Percentiles rank a stretch among this genome's conserved stretches.
Conservation (phyloP, 2,797 vertebrate genomes). For the Austrolebias charrua region DNA sequence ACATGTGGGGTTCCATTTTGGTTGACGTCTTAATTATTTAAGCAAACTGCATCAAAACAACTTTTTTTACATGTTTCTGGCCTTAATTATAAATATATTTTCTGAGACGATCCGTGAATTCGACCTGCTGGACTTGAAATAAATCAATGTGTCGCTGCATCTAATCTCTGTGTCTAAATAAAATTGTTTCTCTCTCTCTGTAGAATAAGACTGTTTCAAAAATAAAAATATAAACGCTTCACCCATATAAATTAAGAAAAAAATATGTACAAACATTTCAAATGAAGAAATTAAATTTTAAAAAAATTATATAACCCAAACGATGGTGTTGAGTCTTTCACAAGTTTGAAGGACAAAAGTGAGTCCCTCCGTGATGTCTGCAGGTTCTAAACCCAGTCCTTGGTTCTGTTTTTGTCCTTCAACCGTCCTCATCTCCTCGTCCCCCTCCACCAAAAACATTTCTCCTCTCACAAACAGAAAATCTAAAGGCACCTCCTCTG, state of each 20-base stretch:
- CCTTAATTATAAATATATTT: neutral
- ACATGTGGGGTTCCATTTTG: slow-evolving; percentile 27
- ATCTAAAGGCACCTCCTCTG: slow-evolving; percentile 26
- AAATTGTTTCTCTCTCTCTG: slow-evolving; percentile 32
- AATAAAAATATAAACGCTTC: slow-evolving; percentile 53
- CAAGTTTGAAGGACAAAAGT: slow-evolving; percentile 43
- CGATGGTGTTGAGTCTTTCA: slow-evolving; percentile 65
- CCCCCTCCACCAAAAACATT: slow-evolving; percentile 16
- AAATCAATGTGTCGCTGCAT: neutral
- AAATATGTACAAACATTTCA: slow-evolving; percentile 79
- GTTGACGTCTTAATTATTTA: slow-evolving; percentile 1
- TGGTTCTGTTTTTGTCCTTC: slow-evolving; percentile 19
- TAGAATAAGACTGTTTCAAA: slow-evolving; percentile 17
- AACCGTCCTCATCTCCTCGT: slow-evolving; percentile 12
- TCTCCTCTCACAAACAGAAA: slow-evolving; percentile 1
- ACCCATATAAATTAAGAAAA: slow-evolving; percentile 81
- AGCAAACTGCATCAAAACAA: neutral
- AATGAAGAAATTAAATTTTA: slow-evolving; percentile 76
- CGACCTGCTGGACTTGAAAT: neutral
- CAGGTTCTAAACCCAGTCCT: slow-evolving; percentile 17
- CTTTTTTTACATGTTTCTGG: neutral
- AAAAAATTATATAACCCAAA: slow-evolving; percentile 57
- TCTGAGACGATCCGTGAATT: neutral
- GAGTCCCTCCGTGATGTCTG: slow-evolving; percentile 56
- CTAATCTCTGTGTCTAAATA: slow-evolving; percentile 41